Evolutionary conservation across 2,888 invertebrate species (phyloP), one percentile per base, ranked within the genome.

Genomic region (Parnassius glacialis): DNA sequence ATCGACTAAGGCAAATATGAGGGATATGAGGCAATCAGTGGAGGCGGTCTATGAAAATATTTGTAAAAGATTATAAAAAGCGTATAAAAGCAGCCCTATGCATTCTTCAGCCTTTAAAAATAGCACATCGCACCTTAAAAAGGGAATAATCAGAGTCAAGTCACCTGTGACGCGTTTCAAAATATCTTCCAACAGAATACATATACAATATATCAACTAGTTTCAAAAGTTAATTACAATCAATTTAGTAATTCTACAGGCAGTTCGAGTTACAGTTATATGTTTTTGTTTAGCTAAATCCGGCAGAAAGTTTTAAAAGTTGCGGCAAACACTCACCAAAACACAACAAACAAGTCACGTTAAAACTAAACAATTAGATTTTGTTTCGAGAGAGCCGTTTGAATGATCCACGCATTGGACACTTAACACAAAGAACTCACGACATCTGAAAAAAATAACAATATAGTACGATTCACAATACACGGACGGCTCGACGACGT

Each of bases 301-400:
- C 78, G 80, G 73, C 79, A 75, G 79, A 83, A 83, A 83, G 77
- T 80, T 76, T 74, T 68, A 60, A 65, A 68, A 70, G 69, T 67
- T 69, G 68, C 57, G 60, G 61, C 68, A 72, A 70, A 70, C 66
- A 62, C 64, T 61, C 61, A 51, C 58, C 61, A 61, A 64, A 62
- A 64, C 68, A 76, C 70, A 75, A 74, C 61, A 64, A 71, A 67
- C 63, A 9, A 48, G 66, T 60, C 58, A 66, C 61, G 61, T 62
- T 61, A 66, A 65, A 67, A 68, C 70, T 69, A 67, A 72, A 71
- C 72, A 72, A 73, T 74, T 70, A 54, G 59, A 68, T 68, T 71
- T 74, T 76, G 76, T 75, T 71, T 70, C 72, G 78, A 78, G 84
- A 83, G 84, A 85, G 80, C 78, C 74, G 70, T 78, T 52, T 86